These are phyloP conservation scores for Spermophilus dauricus DNA, from an alignment of 2,113 vertebrate species.

Conservation along the genomic window DNA sequence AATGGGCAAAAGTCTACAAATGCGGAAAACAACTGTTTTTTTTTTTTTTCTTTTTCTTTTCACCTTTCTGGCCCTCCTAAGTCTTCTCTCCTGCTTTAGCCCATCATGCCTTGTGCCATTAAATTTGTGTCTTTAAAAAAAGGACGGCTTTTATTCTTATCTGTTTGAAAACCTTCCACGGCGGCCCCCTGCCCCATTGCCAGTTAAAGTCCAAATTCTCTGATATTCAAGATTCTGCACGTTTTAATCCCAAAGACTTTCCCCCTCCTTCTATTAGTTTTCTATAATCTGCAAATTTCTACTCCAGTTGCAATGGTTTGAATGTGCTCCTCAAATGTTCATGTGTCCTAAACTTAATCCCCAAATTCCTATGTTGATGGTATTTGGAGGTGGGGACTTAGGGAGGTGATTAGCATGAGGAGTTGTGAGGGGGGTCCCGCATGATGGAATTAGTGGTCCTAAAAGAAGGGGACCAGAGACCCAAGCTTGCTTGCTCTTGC, in stretches of 20 bases:
- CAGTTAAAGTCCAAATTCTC: not conserved
- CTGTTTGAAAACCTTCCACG: constrained; percentile 6
- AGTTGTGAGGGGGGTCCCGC: not conserved
- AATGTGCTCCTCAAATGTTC: not conserved
- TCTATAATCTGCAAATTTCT: not conserved
- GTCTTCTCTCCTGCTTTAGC: not conserved
- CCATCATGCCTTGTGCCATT: not conserved
- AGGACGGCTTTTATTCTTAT: not conserved
- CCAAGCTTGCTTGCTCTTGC: not conserved
- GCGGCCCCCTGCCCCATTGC: not conserved
- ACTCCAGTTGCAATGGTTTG: not conserved
- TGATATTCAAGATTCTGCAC: not conserved
- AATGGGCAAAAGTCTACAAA: not conserved
- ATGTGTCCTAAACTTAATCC: not conserved
- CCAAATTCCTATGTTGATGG: not conserved
- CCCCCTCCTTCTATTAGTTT: not conserved
- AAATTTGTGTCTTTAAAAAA: not conserved
- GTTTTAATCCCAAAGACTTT: not conserved
- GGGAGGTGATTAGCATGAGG: not conserved
- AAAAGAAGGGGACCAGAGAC: not conserved
- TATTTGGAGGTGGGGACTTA: not conserved
- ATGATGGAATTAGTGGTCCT: not conserved
- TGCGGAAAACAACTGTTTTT: not conserved
- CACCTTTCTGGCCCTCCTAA: not conserved
- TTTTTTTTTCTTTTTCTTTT: not conserved